Evolutionary conservation across 2,888 invertebrate species (phyloP), one percentile per base, ranked within the genome.

Genomic region (Orchesellides sinensis): DNA sequence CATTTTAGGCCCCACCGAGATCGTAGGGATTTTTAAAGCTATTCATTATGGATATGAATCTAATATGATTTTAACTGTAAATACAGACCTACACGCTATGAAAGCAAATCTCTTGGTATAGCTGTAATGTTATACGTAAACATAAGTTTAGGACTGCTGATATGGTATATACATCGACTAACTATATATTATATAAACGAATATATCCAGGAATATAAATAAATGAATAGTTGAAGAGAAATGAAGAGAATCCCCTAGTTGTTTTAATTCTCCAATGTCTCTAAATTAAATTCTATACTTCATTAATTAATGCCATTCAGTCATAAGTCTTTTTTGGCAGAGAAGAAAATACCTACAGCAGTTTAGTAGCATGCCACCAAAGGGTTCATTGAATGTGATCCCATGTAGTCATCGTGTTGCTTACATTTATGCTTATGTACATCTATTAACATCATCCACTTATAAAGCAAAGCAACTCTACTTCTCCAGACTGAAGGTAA

Each of bases 201-300:
- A 17, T 65, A 40, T 40, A 47, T 21, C 17, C 17, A 52, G 52
- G 17, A 29, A 29, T 29, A 65, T 32, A 68, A 65, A 82, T 68
- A 75, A 75, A 82, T 70, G 75, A 69, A 45, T 63, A 78, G 74
- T 75, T 80, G 80, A 74, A 47, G 52, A 81, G 68, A 79, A 77
- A 66, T 49, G 63, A 68, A 69, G 35, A 61, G 73, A 83, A 87
- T 83, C 85, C 86, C 86, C 85, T 68, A 80, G 83, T 85, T 86
- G 85, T 85, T 84, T 84, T 87, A 86, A 88, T 83, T 87, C 87
- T 86, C 84, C 68, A 77, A 85, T 84, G 86, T 84, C 85, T 84
- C 85, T 83, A 88, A 88, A 88, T 88, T 88, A 87, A 88, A 88
- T 88, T 87, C 87, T 87, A 87, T 87, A 87, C 87, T 88, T 87